Base-by-base conservation (phyloP, 2,113 vertebrate genomes). In the Monarcha castaneiventris region DNA sequence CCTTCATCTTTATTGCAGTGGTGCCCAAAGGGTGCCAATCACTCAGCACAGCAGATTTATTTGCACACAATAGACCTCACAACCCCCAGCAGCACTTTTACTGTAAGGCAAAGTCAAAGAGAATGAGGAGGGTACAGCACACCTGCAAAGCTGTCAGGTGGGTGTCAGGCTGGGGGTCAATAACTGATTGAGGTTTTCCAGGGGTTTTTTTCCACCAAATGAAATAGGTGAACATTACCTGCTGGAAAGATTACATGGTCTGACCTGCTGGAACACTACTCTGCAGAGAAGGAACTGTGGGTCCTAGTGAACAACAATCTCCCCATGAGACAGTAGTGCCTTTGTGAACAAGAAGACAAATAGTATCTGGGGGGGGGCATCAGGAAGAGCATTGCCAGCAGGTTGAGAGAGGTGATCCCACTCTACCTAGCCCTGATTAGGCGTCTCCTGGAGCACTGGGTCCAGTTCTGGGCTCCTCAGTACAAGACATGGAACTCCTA, bases 1-100 rank as follows among this genome's bases (percentile, higher is more conserved):
- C 91, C 66, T 89, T 87, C 76, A 90, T 92, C 64, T 81, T 81
- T 75, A 48, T 52, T 90, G 73, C 84, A 87, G 83, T 78, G 76
- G 56, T 90, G 62, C 73, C 84, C 89, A 64, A 78, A 84, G 73
- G 37, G 71, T 92, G 76, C 68, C 68, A 87, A 56, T 92, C 94
- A 89, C 48, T 20, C 27, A 67, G 55, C 35, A 46, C 3, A 43
- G 76, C 72, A 48, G 23, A 43, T 69, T 85, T 93, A 68, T 89
- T 87, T 14, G 6, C 46, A 59, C 55, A 46, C 9, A 4, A 89
- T 84, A 77, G 55, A 56, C 49, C 46, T 74, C 0, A 0, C 55
- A 63, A 35, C 7, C 22, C 26, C 56, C 2, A 1, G 30, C 44
- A 89, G 76, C 48, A 37, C 10, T 89, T 94, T 19, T 89, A 59